Evolutionary conservation across 1,140 invertebrate species (phyloP), one percentile per base, ranked within the genome.

Genomic region (Drosophila persimilis): DNA sequence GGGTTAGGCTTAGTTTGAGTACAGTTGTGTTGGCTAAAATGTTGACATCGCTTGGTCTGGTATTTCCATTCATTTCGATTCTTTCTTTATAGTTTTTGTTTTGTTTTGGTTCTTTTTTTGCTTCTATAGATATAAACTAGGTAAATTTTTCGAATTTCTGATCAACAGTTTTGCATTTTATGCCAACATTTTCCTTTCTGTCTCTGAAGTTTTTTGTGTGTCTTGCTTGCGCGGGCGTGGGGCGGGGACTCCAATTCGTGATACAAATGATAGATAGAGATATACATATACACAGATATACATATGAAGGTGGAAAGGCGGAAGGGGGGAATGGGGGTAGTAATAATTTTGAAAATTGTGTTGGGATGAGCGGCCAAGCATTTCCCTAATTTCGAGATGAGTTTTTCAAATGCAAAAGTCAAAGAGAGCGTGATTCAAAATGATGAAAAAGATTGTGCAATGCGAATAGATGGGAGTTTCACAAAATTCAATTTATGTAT

Each of bases 11-110:
- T 71, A 56, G 62, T 31, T 46, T 29, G 53, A 59, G 41, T 79
- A 57, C 60, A 67, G 76, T 80, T 57, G 62, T 80, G 78, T 86
- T 80, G 81, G 72, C 63, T 84, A 91, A 91, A 91, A 91, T 91
- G 90, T 91, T 91, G 90, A 91, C 90, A 91, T 91, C 90, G 90
- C 90, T 91, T 91, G 85, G 59, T 77, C 11, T 39, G 35, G 35
- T 39, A 39, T 35, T 67, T 61, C 48, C 56, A 53, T 62, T 52
- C 31, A 64, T 41, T 59, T 65, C 41, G 22, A 45, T 74, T 54
- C 61, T 26, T 59, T 26, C 24, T 73, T 26, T 63, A 58, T 57
- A 39, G 41, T 50, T 57, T 50, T 59, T 45, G 31, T 60, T 35
- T 29, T 47, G 22, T 44, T 46, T 59, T 52, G 48, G 47, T 47